Percentiles rank a stretch among this genome's conserved stretches.
Evolutionary conservation across 2,113 vertebrate species (phyloP).

Genomic region (Cynoglossus semilaevis): DNA sequence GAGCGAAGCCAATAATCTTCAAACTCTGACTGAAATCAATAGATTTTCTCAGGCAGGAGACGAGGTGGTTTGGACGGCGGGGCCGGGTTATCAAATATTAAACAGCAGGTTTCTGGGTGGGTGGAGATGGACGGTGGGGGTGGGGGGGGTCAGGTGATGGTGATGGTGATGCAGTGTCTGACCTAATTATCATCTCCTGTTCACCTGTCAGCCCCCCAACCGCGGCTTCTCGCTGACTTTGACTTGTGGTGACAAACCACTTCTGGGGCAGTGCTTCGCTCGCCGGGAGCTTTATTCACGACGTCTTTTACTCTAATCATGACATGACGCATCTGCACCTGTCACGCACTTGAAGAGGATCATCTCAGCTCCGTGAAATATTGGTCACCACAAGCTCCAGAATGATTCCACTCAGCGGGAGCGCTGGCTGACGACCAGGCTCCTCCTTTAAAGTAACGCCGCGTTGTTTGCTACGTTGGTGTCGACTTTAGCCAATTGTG

Average conservation of each 20-base stretch:
- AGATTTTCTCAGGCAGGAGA: conserved; percentile 46
- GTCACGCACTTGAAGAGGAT: conserved; percentile 40
- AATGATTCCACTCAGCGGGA: conserved; percentile 16
- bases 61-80: conserved; percentile 10
- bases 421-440: conserved; percentile 18
- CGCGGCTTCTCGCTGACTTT: conserved; percentile 35
- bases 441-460: too few species aligned
- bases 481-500: too few species aligned
- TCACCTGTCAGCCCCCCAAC: conserved; percentile 62
- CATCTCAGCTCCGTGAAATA: conserved; percentile 34
- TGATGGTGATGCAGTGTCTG: conserved; percentile 59
- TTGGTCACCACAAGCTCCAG: conserved; percentile 18
- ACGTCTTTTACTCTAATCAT: conserved; percentile 35
- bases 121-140: conserved; percentile 35
- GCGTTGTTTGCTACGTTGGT: too few species aligned
- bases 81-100: conserved; percentile 73
- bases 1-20: conserved; percentile 75
- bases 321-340: conserved; percentile 47
- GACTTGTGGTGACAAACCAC: conserved; percentile 35
- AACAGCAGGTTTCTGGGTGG: conserved; percentile 46
- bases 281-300: conserved; percentile 18
- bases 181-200: conserved; percentile 69
- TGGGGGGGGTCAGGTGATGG: conserved; percentile 24
- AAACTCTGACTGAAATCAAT: conserved; percentile 73
- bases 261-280: conserved; percentile 40